Conservation (phyloP, 2,888 invertebrate genomes). For the Campaea margaritaria region DNA sequence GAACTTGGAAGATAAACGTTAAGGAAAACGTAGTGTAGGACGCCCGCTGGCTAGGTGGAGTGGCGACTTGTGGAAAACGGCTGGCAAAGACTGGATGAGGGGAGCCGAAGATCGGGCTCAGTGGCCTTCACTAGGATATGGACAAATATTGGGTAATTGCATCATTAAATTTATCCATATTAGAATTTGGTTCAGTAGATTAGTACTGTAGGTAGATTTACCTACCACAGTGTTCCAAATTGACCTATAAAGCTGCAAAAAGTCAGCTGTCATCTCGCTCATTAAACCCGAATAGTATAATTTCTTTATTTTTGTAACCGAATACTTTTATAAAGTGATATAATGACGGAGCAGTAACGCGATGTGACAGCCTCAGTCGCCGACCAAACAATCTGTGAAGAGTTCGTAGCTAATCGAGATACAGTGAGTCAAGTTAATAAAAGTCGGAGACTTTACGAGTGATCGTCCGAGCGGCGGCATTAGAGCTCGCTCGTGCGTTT, state of each 20-base stretch:
- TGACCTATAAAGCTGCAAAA: constrained; percentile 29
- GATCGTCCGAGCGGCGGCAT: background rate
- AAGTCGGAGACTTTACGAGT: background rate
- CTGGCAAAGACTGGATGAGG: too few relatives aligned
- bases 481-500: background rate
- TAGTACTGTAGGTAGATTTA: too few relatives aligned
- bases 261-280: constrained; percentile 15
- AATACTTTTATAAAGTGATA: constrained; percentile 57
- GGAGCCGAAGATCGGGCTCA: too few relatives aligned
- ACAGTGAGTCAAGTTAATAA: constrained; percentile 43
- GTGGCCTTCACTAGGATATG: too few relatives aligned
- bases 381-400: constrained; percentile 48
- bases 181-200: too few relatives aligned
- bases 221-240: constrained; percentile 1
- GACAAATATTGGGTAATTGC: too few relatives aligned
- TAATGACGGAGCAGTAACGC: constrained; percentile 50
- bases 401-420: constrained; percentile 34
- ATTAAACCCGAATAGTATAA: constrained; percentile 12
- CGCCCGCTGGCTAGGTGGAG: too few relatives aligned
- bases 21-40: too few relatives aligned
- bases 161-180: too few relatives aligned
- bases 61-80: too few relatives aligned
- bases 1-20: too few relatives aligned
- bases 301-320: constrained; percentile 52
- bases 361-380: constrained; percentile 52